Base-by-base conservation (phyloP, 1,140 invertebrate genomes). In the Lordiphosa collinella region DNA sequence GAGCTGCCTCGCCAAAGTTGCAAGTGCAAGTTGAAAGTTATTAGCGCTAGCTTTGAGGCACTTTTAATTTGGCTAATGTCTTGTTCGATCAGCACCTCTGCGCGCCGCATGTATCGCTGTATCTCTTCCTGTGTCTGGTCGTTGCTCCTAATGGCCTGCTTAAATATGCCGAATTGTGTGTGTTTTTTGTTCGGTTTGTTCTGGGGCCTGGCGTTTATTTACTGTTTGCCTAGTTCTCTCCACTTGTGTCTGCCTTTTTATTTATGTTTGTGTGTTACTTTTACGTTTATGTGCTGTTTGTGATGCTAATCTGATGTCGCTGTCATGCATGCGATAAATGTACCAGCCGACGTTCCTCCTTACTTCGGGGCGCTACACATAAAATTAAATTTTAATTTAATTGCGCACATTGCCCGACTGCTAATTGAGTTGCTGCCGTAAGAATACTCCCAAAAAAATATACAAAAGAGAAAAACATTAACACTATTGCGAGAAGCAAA, bases 361-460 rank as follows among this genome's bases (percentile, higher is more conserved):
- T 43, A 32, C 49, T 58, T 60, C 52, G 67, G 51, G 63, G 67
- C 64, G 64, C 68, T 49, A 48, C 60, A 63, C 66, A 82, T 84
- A 76, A 82, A 82, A 82, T 82, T 82, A 75, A 82, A 82, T 76
- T 84, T 82, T 64, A 71, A 84, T 82, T 82, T 82, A 82, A 82
- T 82, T 82, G 76, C 78, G 67, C 72, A 64, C 76, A 59, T 55
- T 65, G 60, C 55, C 48, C 61, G 76, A 84, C 76, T 82, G 48
- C 71, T 76, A 82, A 82, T 82, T 82, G 72, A 82, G 78, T 69
- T 64, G 67, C 59, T 65, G 48, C 38, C 32, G 31, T 14, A 13
- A 41, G 32, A 25, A 18, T 25, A 32, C 22, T 48, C 11, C 16
- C 18, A 38, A 31, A 44, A 44, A 51, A 25, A 64, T 37, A 58